Base-by-base conservation (phyloP, 2,113 vertebrate genomes). In the Corythornis madagascariensis region DNA sequence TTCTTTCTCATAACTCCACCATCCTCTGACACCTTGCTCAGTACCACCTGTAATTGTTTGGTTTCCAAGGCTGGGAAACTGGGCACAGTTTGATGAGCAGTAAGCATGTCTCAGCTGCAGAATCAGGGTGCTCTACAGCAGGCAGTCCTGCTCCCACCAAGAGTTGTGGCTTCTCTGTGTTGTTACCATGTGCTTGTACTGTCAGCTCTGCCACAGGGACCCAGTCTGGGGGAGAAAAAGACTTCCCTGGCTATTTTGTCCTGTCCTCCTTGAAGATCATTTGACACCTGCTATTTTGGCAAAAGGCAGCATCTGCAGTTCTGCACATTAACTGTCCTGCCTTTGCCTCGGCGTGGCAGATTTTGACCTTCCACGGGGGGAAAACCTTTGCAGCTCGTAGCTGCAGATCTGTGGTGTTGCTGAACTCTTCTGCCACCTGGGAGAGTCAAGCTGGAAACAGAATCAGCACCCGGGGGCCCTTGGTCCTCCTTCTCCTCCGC, bases 141-240 rank as follows among this genome's bases (percentile, higher is more conserved):
- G 57, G 33, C 29, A 57, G 25, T 65, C 19, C 71, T 76, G 53
- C 22, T 78, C 50, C 63, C 52, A 38, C 31, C 53, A 61, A 69
- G 85, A 31, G 26, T 20, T 8, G 2, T 29, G 21, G 26, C 45
- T 71, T 88, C 69, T 67, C 1, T 0, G 4, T 26, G 42, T 73
- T 4, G 0, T 40, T 83, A 59, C 63, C 1, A 2, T 72, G 65
- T 13, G 13, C 52, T 18, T 47, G 7, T 18, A 15, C 33, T 55
- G n/a, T 59, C 63, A 74, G 25, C 28, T 70, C 25, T 86, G 50
- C 64, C 1, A 0, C 0, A 2, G 60, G 21, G 48, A 71, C 56
- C 22, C 0, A 0, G 2, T 19, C 14, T 1, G 3, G 21, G 4
- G 12, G 7, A 63, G 6, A 74, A 43, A 60, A 71, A 26, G 35